A percentile compares a stretch with the other conserved stretches of the same genome.
Conservation (phyloP, 2,113 vertebrate genomes). For the Sceloporus undulatus region DNA sequence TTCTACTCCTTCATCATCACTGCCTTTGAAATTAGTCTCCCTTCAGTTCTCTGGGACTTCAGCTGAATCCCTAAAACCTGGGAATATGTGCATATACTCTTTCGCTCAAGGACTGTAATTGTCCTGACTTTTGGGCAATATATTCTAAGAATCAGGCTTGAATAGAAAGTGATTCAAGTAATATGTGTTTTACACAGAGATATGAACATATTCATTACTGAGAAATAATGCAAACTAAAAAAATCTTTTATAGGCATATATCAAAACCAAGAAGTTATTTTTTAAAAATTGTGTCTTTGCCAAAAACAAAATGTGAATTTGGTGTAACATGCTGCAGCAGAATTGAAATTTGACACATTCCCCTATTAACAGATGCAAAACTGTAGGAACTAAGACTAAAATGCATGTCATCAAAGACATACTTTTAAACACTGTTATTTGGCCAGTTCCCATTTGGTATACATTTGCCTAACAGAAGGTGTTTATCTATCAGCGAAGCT, state of each 20-base stretch:
- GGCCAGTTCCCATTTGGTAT: background rate
- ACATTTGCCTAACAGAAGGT: background rate
- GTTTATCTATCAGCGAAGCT: constrained; percentile 28
- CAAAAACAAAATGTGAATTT: background rate
- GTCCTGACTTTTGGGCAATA: background rate
- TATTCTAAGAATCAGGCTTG: background rate
- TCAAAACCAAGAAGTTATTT: background rate
- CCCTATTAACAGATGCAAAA: constrained; percentile 20
- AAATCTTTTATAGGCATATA: background rate
- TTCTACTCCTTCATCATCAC: no score
- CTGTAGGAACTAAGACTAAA: constrained; percentile 1
- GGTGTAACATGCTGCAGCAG: background rate
- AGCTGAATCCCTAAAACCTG: no score
- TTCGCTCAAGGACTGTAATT: background rate
- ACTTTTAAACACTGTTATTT: constrained; percentile 31
- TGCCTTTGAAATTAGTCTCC: no score
- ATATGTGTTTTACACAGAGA: background rate
- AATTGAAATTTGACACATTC: background rate
- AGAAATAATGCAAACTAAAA: background rate
- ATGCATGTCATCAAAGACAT: background rate
- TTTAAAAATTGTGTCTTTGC: background rate
- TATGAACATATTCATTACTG: background rate
- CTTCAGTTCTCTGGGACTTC: no score
- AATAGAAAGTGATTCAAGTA: constrained; percentile 19
- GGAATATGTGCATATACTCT: background rate